These are phyloP conservation scores for Taeniopygia guttata DNA, from an alignment of 2,797 vertebrate genomes.

Conservation along the genomic window DNA sequence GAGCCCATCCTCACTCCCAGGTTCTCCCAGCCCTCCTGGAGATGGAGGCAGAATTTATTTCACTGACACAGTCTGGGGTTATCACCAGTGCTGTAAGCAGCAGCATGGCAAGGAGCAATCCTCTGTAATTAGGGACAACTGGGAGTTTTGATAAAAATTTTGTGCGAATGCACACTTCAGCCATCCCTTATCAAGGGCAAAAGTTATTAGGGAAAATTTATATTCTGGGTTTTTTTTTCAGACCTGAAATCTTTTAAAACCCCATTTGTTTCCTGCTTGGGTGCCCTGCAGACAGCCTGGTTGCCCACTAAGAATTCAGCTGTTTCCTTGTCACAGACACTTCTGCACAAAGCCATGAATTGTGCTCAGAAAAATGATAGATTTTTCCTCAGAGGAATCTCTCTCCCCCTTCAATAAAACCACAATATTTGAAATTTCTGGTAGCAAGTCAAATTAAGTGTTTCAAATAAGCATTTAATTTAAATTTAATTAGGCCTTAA, in stretches of 20 bases:
- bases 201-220: conserved; percentile 11
- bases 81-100: not conserved
- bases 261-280: not conserved
- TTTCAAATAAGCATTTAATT: conserved; percentile 77
- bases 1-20: not conserved
- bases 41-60: not conserved
- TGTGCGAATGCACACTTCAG: not conserved
- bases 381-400: not conserved
- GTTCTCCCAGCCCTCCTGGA: not conserved
- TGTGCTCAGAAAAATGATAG: conserved; percentile 23
- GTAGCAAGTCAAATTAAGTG: conserved; percentile 70
- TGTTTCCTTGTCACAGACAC: conserved; percentile 20
- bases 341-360: conserved; percentile 29
- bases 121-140: not conserved
- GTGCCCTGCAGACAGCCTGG: not conserved
- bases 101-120: not conserved
- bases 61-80: not conserved
- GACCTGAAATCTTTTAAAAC: not conserved
- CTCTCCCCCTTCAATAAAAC: conserved; percentile 37
- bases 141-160: not conserved
- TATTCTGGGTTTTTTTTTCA: not conserved
- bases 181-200: not conserved
- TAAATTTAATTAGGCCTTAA: conserved; percentile 76
- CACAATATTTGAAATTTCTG: conserved; percentile 67
- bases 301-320: not conserved